phyloP scores from a whole-genome alignment of 2,113 vertebrate species.

The Sardina pilchardus region DNA sequence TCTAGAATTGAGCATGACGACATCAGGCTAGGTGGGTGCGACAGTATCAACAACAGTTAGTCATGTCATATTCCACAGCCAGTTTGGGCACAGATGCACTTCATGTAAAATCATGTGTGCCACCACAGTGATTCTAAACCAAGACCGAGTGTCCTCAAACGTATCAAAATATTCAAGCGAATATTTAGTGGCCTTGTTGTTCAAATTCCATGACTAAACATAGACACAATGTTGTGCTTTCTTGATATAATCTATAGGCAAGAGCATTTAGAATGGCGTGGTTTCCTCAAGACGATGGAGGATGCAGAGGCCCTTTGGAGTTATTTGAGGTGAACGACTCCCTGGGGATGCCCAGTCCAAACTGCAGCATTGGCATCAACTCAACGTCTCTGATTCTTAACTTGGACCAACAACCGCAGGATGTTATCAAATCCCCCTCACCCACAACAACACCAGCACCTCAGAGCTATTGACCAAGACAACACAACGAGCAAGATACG shows the following conservation, averaged over 20 bases:
- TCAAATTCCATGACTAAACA: neutral
- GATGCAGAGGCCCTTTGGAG: neutral
- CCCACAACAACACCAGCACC: neutral
- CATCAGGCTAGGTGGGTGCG: too few relatives aligned
- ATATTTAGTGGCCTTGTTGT: neutral
- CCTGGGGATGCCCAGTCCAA: neutral
- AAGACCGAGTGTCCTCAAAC: too few relatives aligned
- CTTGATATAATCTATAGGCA: constrained; percentile 9
- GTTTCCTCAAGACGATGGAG: neutral
- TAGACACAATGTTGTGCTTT: neutral
- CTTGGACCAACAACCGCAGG: neutral
- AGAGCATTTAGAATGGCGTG: neutral
- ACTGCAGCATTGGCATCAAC: neutral
- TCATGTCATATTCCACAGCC: neutral
- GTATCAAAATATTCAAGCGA: too few relatives aligned
- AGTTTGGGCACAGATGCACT: neutral
- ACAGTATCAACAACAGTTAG: neutral
- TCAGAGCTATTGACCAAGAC: neutral
- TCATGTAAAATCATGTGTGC: neutral
- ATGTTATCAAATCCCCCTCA: neutral
- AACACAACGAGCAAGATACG: neutral
- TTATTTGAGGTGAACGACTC: neutral
- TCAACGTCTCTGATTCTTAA: neutral
- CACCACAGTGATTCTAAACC: neutral
- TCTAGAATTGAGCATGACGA: too few relatives aligned